phyloP scores from a whole-genome alignment of 2,888 invertebrate species.

The Nomada hirtipes region DNA sequence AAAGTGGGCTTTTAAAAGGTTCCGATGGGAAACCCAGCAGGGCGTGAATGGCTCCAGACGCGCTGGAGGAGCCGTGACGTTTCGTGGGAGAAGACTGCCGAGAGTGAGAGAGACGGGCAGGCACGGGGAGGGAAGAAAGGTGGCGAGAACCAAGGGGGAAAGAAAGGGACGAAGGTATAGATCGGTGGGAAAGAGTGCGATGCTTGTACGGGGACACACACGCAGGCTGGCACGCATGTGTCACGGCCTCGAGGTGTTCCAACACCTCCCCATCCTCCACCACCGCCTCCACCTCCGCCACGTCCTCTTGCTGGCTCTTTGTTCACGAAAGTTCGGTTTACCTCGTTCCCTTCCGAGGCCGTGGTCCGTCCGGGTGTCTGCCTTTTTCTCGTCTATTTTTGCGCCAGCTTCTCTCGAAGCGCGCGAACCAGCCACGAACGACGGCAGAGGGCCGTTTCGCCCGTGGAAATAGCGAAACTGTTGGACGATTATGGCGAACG shows the following conservation, averaged over 20 bases:
- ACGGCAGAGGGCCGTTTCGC: slow-evolving; percentile 8
- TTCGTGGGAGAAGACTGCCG: slow-evolving; percentile 41
- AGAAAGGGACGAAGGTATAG: slow-evolving; percentile 36
- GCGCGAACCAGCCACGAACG: slow-evolving; percentile 30
- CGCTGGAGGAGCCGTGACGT: slow-evolving; percentile 62
- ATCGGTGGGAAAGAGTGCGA: slow-evolving; percentile 3
- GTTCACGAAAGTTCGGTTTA: slow-evolving; percentile 76
- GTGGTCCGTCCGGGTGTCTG: slow-evolving; percentile 40
- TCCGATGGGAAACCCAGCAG: slow-evolving; percentile 76
- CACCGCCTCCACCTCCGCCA: slow-evolving; percentile 22
- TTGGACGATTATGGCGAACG: slow-evolving; percentile 36
- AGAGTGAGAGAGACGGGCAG: slow-evolving; percentile 37
- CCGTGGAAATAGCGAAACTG: slow-evolving; percentile 47
- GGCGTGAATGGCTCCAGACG: slow-evolving; percentile 74
- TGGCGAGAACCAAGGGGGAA: not conserved
- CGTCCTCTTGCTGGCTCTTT: slow-evolving; percentile 58
- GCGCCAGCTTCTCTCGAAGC: slow-evolving; percentile 46
- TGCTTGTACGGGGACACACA: slow-evolving; percentile 53
- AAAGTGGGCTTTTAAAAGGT: slow-evolving; percentile 78
- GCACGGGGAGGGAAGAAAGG: slow-evolving; percentile 19
- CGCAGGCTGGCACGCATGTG: slow-evolving; percentile 57
- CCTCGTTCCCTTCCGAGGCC: slow-evolving; percentile 67
- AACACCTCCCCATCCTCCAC: slow-evolving; percentile 40
- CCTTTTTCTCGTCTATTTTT: slow-evolving; percentile 63
- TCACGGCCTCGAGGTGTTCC: slow-evolving; percentile 62